Base-by-base conservation (phyloP, 2,797 vertebrate genomes). In the Delichon dasypus region DNA sequence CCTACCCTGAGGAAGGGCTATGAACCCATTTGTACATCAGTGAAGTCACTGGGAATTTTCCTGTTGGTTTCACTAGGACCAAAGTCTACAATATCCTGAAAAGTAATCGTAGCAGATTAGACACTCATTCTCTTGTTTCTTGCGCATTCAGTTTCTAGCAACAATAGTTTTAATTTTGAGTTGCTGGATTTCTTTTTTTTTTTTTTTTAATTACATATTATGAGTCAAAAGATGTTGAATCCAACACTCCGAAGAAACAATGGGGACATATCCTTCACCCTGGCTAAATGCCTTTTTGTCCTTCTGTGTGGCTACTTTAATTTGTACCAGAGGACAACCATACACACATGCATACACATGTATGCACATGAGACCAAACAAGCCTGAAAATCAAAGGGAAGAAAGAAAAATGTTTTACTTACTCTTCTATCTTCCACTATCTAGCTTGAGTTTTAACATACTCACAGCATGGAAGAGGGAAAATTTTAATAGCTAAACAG, bases 241-340 rank as follows among this genome's bases (percentile, higher is more conserved):
- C 55, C 85, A 92, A 26, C 9, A 55, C 89, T 88, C 73, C 0
- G 5, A 90, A 51, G 77, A 91, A 95, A 97, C 93, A 97, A 96
- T 95, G 77, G 94, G 88, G 88, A 93, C 85, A 86, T 79, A 94
- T 88, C 50, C 73, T 88, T 73, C 73, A 88, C 72, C 87, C 91
- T 95, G 94, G 92, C 87, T 76, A 86, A 94, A 20, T 80, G 94
- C 91, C 76, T 82, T 85, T 58, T 85, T 92, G 94, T 93, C 93
- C 92, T 91, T 93, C 90, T 95, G 81, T 92, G 96, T 83, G 88
- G 94, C 89, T 95, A 94, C 86, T 96, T 93, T 96, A 95, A 95
- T 97, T 95, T 92, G 81, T 93, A 85, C 89, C 94, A 97, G 93
- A 95, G 89, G 75, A 68, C 58, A 74, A 71, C 81, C 75, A 29